These are phyloP conservation scores for Todiramphus saurophagus DNA, from an alignment of 2,113 vertebrate genomes.

Conservation along the genomic window DNA sequence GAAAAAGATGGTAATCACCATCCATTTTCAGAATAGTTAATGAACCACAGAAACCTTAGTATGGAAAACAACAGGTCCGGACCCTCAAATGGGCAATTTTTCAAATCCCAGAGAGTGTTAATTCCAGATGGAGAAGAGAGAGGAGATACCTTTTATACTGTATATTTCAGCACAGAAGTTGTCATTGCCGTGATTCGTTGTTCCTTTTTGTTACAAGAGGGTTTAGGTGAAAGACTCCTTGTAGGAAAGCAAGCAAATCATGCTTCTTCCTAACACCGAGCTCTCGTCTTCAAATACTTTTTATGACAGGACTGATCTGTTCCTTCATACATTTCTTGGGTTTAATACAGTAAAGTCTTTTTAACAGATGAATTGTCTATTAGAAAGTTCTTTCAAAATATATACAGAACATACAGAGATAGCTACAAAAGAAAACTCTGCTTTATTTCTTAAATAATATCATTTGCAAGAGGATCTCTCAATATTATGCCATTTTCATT, in stretches of 20 bases:
- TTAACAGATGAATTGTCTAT: background rate
- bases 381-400: background rate
- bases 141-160: background rate
- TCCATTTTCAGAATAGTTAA: slow-evolving; percentile 4
- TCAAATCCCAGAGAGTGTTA: background rate
- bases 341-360: background rate
- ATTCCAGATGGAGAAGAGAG: background rate
- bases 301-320: background rate
- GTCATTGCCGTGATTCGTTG: background rate
- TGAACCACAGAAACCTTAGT: slow-evolving; percentile 32
- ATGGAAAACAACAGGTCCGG: slow-evolving; percentile 20
- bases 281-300: background rate
- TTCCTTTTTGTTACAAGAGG: background rate
- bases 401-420: background rate
- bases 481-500: background rate
- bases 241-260: background rate
- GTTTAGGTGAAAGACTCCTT: background rate
- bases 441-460: background rate
- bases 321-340: background rate
- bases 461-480: background rate
- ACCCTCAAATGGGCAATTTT: background rate
- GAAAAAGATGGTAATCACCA: background rate
- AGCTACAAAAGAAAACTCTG: background rate
- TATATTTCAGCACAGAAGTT: background rate
- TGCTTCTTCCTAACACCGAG: background rate